Conservation (phyloP, 1,140 invertebrate genomes). For the Glossosoma conforme region DNA sequence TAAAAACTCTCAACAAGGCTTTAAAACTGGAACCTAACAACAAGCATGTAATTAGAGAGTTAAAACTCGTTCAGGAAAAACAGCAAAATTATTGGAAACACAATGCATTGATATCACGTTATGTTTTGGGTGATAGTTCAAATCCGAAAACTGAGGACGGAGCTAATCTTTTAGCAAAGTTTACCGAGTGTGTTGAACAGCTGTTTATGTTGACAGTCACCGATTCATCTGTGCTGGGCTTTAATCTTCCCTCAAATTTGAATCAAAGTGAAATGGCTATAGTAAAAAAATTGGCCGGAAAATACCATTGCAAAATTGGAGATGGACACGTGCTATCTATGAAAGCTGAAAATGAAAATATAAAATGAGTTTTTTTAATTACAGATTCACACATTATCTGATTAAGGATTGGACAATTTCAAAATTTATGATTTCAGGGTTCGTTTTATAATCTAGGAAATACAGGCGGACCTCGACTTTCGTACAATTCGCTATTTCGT, state of each 20-base stretch:
- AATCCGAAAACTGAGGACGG: background rate
- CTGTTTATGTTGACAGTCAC: background rate
- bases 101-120: too few relatives aligned
- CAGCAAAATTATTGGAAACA: background rate
- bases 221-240: too few relatives aligned
- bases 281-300: too few relatives aligned
- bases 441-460: background rate
- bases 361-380: too few relatives aligned
- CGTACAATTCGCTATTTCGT: too few relatives aligned
- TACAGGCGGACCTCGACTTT: too few relatives aligned
- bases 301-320: background rate
- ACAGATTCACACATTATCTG: too few relatives aligned
- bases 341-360: too few relatives aligned
- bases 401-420: too few relatives aligned
- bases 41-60: constrained; percentile 31
- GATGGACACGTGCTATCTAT: background rate
- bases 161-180: background rate
- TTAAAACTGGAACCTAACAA: constrained; percentile 34
- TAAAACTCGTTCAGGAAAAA: background rate
- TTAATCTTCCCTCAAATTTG: too few relatives aligned
- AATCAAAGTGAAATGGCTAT: too few relatives aligned
- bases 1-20: constrained; percentile 38
- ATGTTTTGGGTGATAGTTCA: too few relatives aligned
- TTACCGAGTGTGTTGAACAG: background rate
- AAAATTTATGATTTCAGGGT: background rate